Conservation (phyloP, 2,113 vertebrate species). For the Chelonoidis abingdonii region DNA sequence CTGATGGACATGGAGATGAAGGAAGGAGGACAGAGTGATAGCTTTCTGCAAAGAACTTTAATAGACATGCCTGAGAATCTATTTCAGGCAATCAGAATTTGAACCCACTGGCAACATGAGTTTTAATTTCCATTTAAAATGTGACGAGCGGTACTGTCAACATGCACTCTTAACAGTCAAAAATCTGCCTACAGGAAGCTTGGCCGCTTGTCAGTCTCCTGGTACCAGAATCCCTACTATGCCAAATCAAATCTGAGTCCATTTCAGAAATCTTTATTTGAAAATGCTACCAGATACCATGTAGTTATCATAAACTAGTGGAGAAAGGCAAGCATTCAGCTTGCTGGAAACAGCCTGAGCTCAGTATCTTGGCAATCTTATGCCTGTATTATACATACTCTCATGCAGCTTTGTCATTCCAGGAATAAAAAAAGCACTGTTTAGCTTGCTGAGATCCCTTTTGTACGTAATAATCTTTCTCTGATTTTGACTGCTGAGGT, state of each 20-base stretch:
- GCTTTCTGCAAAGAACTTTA: too few relatives aligned
- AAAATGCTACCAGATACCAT: background rate
- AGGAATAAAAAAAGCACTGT: background rate
- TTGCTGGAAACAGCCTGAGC: accelerated
- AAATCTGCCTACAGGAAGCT: background rate
- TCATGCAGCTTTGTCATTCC: background rate
- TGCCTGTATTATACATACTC: background rate
- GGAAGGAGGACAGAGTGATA: background rate
- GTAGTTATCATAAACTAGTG: background rate
- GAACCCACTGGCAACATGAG: background rate
- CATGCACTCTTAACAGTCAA: background rate
- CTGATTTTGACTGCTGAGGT: background rate
- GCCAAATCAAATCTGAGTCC: background rate
- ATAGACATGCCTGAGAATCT: background rate
- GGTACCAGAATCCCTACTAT: accelerated
- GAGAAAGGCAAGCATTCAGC: background rate
- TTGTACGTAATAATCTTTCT: background rate
- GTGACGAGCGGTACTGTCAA: background rate
- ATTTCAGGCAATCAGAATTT: conserved; percentile 11
- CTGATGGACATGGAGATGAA: background rate
- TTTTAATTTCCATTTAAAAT: conserved; percentile 48
- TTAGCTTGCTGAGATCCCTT: background rate
- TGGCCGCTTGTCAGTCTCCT: background rate
- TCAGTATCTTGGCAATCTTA: background rate
- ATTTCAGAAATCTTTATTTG: background rate